Conservation (phyloP, 2,797 vertebrate species). For the Alectoris magna region DNA sequence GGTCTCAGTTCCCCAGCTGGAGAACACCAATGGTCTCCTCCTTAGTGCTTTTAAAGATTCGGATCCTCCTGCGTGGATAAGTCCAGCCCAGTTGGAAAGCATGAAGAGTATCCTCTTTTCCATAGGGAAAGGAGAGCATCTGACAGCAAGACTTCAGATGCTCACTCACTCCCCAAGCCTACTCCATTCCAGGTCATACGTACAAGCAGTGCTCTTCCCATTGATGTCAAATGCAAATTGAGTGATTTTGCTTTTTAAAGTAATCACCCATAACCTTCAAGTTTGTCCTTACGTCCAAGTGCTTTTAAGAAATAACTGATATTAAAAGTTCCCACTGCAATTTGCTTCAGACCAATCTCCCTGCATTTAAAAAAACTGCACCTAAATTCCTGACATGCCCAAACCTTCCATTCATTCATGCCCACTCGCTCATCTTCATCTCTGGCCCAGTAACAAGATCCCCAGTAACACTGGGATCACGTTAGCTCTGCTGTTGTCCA, state of each 20-base stretch:
- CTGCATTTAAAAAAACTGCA: background rate
- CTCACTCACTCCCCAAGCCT: background rate
- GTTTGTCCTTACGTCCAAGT: background rate
- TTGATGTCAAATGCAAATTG: background rate
- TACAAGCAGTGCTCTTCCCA: background rate
- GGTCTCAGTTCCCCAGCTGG: too few relatives aligned
- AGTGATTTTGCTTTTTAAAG: background rate
- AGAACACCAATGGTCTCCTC: background rate
- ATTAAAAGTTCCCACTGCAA: slow-evolving; percentile 25
- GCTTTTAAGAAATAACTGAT: background rate
- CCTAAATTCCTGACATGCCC: slow-evolving; percentile 24
- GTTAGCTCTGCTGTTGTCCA: background rate
- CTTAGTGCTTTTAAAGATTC: background rate
- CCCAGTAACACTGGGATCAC: background rate
- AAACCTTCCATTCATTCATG: slow-evolving; percentile 6
- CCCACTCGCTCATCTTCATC: background rate
- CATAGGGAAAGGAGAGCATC: background rate
- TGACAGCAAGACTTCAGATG: background rate
- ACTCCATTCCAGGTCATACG: background rate
- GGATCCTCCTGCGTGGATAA: background rate
- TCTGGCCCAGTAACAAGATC: background rate
- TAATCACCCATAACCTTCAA: background rate
- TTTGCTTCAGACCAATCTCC: background rate
- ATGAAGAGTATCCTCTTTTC: background rate
- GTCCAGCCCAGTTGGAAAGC: background rate